Percentiles rank a stretch among this genome's conserved stretches.
phyloP scores from a whole-genome alignment of 1,140 invertebrate genomes.

The Drosophila melanica region DNA sequence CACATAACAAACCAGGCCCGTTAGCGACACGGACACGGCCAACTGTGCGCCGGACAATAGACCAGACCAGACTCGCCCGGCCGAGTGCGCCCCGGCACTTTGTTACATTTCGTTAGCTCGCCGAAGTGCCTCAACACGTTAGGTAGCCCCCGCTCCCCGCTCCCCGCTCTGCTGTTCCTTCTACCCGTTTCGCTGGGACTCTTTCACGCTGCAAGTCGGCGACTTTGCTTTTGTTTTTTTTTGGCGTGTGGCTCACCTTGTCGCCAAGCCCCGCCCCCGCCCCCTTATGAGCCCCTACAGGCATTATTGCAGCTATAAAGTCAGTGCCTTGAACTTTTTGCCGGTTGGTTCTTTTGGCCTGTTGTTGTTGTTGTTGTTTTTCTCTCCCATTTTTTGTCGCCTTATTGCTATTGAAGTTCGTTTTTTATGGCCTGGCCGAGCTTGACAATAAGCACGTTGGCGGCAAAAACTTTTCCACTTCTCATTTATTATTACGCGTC shows the following conservation, averaged over 20 bases:
- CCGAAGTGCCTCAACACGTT: slow-evolving; percentile 80
- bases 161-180: neutral
- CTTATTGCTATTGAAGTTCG: slow-evolving; percentile 80
- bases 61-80: slow-evolving; percentile 8
- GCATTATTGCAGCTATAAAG: slow-evolving; percentile 81
- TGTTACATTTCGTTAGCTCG: slow-evolving; percentile 80
- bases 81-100: slow-evolving; percentile 50
- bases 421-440: slow-evolving; percentile 79
- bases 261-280: neutral
- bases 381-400: slow-evolving; percentile 64
- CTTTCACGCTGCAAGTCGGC: slow-evolving; percentile 49
- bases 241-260: slow-evolving; percentile 71
- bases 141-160: slow-evolving; percentile 19
- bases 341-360: slow-evolving; percentile 63
- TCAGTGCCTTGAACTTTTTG: slow-evolving; percentile 80
- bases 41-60: slow-evolving; percentile 28
- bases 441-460: slow-evolving; percentile 80
- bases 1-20: slow-evolving; percentile 74
- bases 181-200: neutral
- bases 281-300: slow-evolving; percentile 16
- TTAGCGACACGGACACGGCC: slow-evolving; percentile 39
- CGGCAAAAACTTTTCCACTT: slow-evolving; percentile 79
- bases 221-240: slow-evolving; percentile 60
- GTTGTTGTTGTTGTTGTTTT: slow-evolving; percentile 35
- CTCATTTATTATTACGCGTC: slow-evolving; percentile 79